These are phyloP conservation scores for Enteromius viviparus DNA, from an alignment of 2,797 vertebrate species.

Conservation along the genomic window DNA sequence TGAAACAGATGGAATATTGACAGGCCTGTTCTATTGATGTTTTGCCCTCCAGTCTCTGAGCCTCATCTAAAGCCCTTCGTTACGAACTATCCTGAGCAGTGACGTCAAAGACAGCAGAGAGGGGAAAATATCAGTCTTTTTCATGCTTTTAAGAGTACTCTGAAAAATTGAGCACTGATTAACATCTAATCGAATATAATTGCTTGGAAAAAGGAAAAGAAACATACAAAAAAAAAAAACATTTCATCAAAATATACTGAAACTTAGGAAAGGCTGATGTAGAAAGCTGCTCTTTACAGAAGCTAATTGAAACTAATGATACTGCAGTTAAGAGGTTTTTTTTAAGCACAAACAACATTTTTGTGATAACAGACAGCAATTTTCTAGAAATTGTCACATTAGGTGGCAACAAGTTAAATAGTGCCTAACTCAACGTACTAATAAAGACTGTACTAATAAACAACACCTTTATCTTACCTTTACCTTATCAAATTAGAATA, in stretches of 20 bases:
- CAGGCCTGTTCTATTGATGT: background rate
- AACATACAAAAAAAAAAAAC: too few species aligned
- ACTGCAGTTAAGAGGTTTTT: background rate
- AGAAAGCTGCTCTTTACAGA: background rate
- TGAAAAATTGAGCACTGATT: background rate
- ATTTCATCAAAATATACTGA: background rate
- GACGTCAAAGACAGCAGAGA: background rate
- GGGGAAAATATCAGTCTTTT: background rate
- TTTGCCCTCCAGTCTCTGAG: background rate
- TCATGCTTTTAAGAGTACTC: conserved; percentile 18
- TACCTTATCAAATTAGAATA: background rate
- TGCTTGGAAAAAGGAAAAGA: background rate
- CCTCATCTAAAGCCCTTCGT: background rate
- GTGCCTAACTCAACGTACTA: background rate
- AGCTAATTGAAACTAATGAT: background rate
- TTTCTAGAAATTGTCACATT: conserved; percentile 9
- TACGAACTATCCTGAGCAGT: background rate
- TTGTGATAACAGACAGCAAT: background rate
- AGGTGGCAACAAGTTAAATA: background rate
- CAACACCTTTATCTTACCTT: background rate
- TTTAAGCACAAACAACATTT: background rate
- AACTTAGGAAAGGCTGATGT: background rate
- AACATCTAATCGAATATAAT: conserved; percentile 3
- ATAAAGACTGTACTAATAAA: background rate
- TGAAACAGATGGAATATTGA: background rate